Evolutionary conservation across 1,140 invertebrate genomes (phyloP).

Genomic region (Camponotus vicinus): DNA sequence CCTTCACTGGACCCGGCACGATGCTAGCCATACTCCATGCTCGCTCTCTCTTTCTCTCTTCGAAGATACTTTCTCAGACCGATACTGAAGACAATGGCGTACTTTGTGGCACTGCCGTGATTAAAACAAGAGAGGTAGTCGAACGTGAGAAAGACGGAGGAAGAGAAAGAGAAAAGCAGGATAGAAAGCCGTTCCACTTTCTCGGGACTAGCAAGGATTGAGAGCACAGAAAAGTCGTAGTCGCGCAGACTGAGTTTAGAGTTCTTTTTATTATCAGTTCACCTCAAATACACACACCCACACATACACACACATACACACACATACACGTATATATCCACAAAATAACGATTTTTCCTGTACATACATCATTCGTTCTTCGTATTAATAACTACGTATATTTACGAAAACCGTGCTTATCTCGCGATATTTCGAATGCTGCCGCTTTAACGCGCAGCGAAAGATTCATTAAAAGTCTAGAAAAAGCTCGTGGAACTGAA

Average conservation of each 20-base stretch:
- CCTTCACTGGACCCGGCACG: slow-evolving; percentile 52
- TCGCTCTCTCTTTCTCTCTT: slow-evolving; percentile 21
- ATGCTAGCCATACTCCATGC: slow-evolving; percentile 37
- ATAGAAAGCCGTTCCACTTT: slow-evolving; percentile 32
- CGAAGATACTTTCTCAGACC: slow-evolving; percentile 78
- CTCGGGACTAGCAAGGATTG: slow-evolving; percentile 35
- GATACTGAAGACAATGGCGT: slow-evolving; percentile 84
- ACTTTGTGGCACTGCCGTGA: slow-evolving; percentile 83
- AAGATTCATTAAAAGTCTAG: background rate
- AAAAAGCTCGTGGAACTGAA: background rate
- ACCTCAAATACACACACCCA: slow-evolving; percentile 72
- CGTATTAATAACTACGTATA: slow-evolving; percentile 46
- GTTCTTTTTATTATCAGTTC: slow-evolving; percentile 80
- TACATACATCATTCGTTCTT: slow-evolving; percentile 41
- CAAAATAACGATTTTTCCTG: slow-evolving; percentile 63
- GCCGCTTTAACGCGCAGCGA: background rate
- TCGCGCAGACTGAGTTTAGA: slow-evolving; percentile 72
- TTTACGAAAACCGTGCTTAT: slow-evolving; percentile 5
- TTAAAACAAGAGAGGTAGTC: slow-evolving; percentile 83
- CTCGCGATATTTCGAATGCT: slow-evolving; percentile 12
- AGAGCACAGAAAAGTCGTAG: slow-evolving; percentile 52
- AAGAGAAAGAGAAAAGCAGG: slow-evolving; percentile 21
- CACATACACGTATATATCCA: slow-evolving; percentile 6
- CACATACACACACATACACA: background rate
- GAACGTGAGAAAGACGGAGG: slow-evolving; percentile 61